These are phyloP conservation scores for Camelus bactrianus DNA, from an alignment of 2,113 vertebrate species.

Conservation along the genomic window DNA sequence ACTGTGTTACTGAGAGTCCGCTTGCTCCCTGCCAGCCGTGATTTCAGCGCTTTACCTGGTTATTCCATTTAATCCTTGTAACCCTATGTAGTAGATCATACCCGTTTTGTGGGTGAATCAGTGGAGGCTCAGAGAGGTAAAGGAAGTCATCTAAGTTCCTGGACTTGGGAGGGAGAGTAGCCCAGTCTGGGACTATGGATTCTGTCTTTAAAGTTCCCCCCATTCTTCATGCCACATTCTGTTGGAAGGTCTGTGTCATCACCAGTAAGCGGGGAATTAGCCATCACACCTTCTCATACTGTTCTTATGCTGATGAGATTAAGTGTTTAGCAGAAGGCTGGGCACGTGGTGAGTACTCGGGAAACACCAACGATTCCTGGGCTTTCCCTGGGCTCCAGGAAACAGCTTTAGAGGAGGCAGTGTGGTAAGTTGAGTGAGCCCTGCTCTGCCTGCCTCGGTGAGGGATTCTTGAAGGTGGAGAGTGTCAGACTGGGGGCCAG, in stretches of 20 bases:
- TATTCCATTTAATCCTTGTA: not conserved
- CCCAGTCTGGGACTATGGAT: not conserved
- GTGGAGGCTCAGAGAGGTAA: not conserved
- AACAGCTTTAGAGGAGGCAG: not conserved
- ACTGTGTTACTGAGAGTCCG: not conserved
- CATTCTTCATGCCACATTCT: fast-evolving
- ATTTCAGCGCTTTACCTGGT: not conserved
- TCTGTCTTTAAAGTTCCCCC: not conserved
- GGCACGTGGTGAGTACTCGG: fast-evolving
- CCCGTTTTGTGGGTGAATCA: not conserved
- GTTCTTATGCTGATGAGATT: not conserved
- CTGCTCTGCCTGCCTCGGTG: not conserved
- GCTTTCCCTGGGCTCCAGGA: not conserved
- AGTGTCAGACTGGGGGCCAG: not conserved
- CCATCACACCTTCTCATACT: not conserved
- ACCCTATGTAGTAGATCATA: not conserved
- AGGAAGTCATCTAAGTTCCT: not conserved
- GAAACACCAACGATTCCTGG: not conserved
- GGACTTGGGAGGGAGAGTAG: not conserved
- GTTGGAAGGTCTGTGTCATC: not conserved
- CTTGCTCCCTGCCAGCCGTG: not conserved
- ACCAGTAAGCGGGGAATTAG: fast-evolving
- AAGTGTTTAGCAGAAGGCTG: not conserved
- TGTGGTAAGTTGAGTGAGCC: not conserved
- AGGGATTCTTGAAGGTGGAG: not conserved